Base-by-base conservation (phyloP, 1,140 invertebrate genomes). In the Hirudo medicinalis region DNA sequence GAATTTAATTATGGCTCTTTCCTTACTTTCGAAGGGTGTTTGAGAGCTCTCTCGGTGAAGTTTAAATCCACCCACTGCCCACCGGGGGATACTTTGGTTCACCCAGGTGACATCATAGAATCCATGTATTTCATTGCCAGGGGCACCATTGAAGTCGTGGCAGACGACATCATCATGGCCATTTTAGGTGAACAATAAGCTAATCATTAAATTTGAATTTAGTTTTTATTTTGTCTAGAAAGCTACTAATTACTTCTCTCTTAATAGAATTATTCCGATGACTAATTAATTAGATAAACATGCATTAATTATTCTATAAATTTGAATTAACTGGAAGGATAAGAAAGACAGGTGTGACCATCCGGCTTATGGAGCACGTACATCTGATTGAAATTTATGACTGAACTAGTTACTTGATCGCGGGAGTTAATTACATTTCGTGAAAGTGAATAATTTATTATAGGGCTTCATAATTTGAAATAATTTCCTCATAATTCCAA, bases 11-110 rank as follows among this genome's bases (percentile, higher is more conserved):
- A 22, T 13, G 19, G 57, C 2, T 25, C 22, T 25, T 63, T 32
- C 57, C 57, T 63, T 63, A 25, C 76, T 0, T 78, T 79, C 82
- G 93, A 93, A n/a, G 95, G 95, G 53, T 98, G 95, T 84, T 84
- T 98, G 74, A 88, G 95, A 88, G 82, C 83, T 8, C 75, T 85
- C 54, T 83, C 82, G n/a, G 80, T 81, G 79, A 80, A 81, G 74
- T 82, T 83, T 74, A 81, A 82, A 83, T 97, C 94, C 15, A 98
- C 94, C 0, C 95, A 98, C 79, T 94, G 94, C 0, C 95, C 95
- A 6, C 95, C 95, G 6, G 94, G 95, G 13, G 94, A 99, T 81
- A 97, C 93, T 0, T 83, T 99, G 29, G 93, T 97, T 4, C 95
- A 98, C 83, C 86, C 89, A 68, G 94, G 95, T 0, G 95, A 98